These are phyloP conservation scores for Cyanoramphus novaezelandiae DNA, from an alignment of 2,113 vertebrate species.

Conservation along the genomic window DNA sequence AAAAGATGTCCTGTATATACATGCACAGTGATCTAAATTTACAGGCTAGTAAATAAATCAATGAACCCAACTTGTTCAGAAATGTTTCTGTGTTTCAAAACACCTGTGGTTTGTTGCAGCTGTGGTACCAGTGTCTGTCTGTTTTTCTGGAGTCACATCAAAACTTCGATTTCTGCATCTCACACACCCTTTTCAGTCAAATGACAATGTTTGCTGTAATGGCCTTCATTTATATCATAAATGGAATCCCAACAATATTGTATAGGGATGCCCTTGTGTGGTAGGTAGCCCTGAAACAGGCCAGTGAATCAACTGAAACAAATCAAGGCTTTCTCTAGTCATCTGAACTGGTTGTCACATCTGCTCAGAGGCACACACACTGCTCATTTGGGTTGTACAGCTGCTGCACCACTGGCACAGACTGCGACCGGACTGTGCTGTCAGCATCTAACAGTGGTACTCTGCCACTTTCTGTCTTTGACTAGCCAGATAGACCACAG, in stretches of 20 bases:
- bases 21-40: not conserved
- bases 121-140: not conserved
- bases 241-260: not conserved
- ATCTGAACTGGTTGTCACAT: not conserved
- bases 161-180: not conserved
- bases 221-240: not conserved
- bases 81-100: not conserved
- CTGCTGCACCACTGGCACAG: not conserved
- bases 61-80: not conserved
- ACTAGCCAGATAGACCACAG: not conserved
- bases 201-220: not conserved
- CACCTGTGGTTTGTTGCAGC: not conserved
- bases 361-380: rapidly evolving
- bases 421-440: not conserved
- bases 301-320: not conserved
- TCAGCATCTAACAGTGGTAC: not conserved
- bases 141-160: not conserved
- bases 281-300: not conserved
- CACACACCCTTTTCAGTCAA: not conserved
- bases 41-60: not conserved
- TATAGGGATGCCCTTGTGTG: not conserved
- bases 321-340: not conserved
- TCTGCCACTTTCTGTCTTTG: not conserved
- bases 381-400: not conserved
- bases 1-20: not conserved